phyloP scores from a whole-genome alignment of 2,797 vertebrate genomes.

The Leontopithecus rosalia region DNA sequence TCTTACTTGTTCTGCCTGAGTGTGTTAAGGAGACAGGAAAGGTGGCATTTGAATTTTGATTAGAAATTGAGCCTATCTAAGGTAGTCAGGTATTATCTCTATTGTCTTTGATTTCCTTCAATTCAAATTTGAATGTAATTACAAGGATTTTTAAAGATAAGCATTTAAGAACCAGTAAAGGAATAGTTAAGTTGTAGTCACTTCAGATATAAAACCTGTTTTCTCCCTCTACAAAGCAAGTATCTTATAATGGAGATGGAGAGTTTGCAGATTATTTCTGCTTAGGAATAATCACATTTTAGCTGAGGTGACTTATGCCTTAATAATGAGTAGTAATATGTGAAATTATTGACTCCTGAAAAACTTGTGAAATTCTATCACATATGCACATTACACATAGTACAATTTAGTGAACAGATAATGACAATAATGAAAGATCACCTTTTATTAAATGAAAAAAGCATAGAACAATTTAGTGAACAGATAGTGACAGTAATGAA shows the following conservation, averaged over 20 bases:
- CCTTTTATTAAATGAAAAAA: not conserved
- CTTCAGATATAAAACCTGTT: slow-evolving; percentile 10
- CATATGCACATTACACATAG: not conserved
- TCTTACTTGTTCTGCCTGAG: slow-evolving; percentile 22
- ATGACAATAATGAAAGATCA: not conserved
- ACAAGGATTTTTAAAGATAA: slow-evolving; percentile 21
- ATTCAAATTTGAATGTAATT: slow-evolving; percentile 50
- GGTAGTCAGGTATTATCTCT: not conserved
- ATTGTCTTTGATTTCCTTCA: slow-evolving; percentile 50
- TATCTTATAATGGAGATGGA: not conserved
- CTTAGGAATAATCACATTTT: slow-evolving; percentile 27
- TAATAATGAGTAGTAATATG: slow-evolving; percentile 11
- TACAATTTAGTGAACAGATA: not conserved
- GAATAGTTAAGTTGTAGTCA: not conserved
- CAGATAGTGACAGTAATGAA: not conserved
- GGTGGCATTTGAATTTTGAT: not conserved
- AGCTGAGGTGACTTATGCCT: not conserved
- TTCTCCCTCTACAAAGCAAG: slow-evolving; percentile 24
- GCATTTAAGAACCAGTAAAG: slow-evolving; percentile 11
- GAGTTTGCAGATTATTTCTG: not conserved
- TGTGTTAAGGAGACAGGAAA: not conserved
- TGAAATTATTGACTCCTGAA: not conserved
- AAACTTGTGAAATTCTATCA: slow-evolving; percentile 18
- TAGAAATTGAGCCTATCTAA: slow-evolving; percentile 1
- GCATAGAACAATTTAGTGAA: not conserved